Evolutionary conservation across 2,797 vertebrate genomes (phyloP).

Genomic region (Epinephelus coioides): DNA sequence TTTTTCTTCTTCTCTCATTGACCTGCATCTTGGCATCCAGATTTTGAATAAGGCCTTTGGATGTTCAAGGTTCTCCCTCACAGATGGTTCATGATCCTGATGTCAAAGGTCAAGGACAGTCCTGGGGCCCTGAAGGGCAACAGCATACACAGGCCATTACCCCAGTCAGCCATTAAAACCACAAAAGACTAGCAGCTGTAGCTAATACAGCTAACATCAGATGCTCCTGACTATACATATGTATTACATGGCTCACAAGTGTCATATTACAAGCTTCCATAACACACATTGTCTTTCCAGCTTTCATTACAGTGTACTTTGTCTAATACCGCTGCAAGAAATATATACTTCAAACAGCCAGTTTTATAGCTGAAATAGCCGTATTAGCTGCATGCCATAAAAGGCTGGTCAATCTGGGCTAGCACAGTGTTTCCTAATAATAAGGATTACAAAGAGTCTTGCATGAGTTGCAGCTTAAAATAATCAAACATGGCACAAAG

Average conservation of each 20-base stretch:
- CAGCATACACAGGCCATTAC: conserved; percentile 77
- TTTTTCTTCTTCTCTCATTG: conserved; percentile 80
- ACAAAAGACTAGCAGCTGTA: conserved; percentile 72
- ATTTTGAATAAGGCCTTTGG: conserved; percentile 71
- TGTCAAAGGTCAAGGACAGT: conserved; percentile 71
- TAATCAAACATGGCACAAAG: conserved; percentile 63
- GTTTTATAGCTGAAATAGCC: conserved; percentile 77
- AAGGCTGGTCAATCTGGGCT: conserved; percentile 73
- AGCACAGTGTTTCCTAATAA: conserved; percentile 81
- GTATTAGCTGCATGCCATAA: conserved; percentile 83
- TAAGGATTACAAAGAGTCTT: conserved; percentile 62
- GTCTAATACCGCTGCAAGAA: conserved; percentile 77
- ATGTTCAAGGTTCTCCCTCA: conserved; percentile 73
- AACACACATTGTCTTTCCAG: conserved; percentile 69
- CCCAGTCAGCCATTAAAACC: conserved; percentile 81
- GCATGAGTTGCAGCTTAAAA: conserved; percentile 77
- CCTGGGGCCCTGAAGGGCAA: conserved; percentile 74
- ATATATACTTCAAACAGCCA: conserved; percentile 75
- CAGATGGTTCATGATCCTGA: conserved; percentile 67
- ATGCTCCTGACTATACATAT: conserved; percentile 71
- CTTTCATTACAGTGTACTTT: conserved; percentile 78
- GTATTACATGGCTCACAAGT: conserved; percentile 74
- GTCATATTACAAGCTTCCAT: conserved; percentile 74
- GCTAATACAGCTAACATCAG: conserved; percentile 79
- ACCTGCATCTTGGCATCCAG: conserved; percentile 74